Percentiles rank a stretch among this genome's conserved stretches.
These are phyloP conservation scores for Lepetodrilus schrolli DNA, from an alignment of 2,888 invertebrate species.

Conservation along the genomic window DNA sequence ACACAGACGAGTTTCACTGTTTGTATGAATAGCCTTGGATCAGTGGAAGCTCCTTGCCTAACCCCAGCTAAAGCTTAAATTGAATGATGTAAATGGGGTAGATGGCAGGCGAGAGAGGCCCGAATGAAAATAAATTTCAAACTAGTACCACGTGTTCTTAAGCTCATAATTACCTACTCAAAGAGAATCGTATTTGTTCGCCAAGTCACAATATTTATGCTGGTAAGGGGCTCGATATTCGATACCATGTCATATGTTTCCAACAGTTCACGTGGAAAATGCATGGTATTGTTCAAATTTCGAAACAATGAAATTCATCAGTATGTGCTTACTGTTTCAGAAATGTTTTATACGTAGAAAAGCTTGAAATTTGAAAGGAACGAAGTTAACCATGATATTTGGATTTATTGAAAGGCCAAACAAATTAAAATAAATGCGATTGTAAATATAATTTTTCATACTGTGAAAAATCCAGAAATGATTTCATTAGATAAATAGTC, in stretches of 20 bases:
- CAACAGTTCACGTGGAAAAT: too few relatives aligned
- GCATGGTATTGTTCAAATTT: too few relatives aligned
- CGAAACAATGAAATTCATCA: too few relatives aligned
- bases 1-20: background rate
- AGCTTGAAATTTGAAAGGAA: too few relatives aligned
- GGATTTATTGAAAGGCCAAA: too few relatives aligned
- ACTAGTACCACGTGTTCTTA: slow-evolving; percentile 23
- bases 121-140: slow-evolving; percentile 29
- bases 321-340: too few relatives aligned
- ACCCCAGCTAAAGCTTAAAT: background rate
- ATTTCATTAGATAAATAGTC: too few relatives aligned
- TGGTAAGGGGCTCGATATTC: slow-evolving; percentile 17
- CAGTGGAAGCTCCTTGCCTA: background rate
- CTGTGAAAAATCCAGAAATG: too few relatives aligned
- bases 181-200: slow-evolving; percentile 23
- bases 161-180: slow-evolving; percentile 28
- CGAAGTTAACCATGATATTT: too few relatives aligned
- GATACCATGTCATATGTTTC: background rate
- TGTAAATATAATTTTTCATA: too few relatives aligned
- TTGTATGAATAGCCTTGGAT: slow-evolving; percentile 3
- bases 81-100: slow-evolving; percentile 19
- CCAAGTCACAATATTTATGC: slow-evolving; percentile 23
- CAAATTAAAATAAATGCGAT: too few relatives aligned
- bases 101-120: background rate
- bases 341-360: too few relatives aligned